Percentiles rank a stretch among this genome's conserved stretches.
phyloP scores from a whole-genome alignment of 2,797 vertebrate genomes.

The Halcyon badia region DNA sequence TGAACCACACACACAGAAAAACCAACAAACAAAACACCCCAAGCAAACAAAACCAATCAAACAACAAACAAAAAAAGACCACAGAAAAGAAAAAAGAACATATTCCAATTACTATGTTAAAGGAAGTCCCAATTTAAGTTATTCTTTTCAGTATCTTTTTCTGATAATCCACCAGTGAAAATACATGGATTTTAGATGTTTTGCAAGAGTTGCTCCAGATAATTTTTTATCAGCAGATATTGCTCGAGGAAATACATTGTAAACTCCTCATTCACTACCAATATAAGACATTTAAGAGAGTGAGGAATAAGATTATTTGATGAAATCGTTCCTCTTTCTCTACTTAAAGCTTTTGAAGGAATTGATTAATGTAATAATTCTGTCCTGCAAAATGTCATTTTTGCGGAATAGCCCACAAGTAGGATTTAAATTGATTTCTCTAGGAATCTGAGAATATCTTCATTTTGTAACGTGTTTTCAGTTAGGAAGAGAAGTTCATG shows the following conservation, averaged over 20 bases:
- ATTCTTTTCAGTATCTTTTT: background rate
- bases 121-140: background rate
- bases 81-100: rapidly evolving
- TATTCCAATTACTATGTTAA: background rate
- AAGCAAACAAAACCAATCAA: background rate
- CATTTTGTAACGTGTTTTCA: background rate
- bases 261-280: background rate
- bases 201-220: background rate
- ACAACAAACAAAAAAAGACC: background rate
- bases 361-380: background rate
- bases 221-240: background rate
- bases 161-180: background rate
- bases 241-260: background rate
- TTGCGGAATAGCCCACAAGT: background rate
- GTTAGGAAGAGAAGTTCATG: background rate
- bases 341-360: background rate
- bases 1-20: background rate
- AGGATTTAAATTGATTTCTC: background rate
- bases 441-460: background rate
- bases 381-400: background rate
- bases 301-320: background rate
- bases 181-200: background rate
- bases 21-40: no score
- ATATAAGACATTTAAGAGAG: background rate
- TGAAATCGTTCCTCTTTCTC: background rate